Conservation (phyloP, 2,113 vertebrate species). For the Emberiza fucata region DNA sequence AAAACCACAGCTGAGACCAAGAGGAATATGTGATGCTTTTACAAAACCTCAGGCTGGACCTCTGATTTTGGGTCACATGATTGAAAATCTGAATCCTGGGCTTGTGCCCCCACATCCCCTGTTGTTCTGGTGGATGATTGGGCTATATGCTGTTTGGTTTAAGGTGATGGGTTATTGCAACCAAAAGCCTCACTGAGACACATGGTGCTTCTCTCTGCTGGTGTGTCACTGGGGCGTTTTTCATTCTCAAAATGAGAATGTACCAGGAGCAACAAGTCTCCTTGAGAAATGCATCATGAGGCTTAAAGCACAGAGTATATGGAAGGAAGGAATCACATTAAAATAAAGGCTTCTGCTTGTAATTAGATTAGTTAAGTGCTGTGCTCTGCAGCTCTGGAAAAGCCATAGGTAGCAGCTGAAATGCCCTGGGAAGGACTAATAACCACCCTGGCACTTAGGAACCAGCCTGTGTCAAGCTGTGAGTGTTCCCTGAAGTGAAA, state of each 20-base stretch:
- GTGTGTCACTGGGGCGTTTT: not conserved
- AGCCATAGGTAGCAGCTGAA: not conserved
- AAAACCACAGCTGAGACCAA: not conserved
- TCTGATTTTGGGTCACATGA: not conserved
- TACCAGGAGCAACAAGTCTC: not conserved
- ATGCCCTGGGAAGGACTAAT: not conserved
- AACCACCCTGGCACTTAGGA: not conserved
- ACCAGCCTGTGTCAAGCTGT: not conserved
- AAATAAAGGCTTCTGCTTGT: not conserved
- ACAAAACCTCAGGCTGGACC: not conserved
- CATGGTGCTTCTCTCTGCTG: not conserved
- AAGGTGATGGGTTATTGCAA: not conserved
- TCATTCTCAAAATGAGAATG: not conserved
- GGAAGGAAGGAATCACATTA: not conserved
- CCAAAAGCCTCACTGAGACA: not conserved
- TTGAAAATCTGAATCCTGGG: not conserved
- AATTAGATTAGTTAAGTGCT: not conserved
- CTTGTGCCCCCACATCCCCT: not conserved
- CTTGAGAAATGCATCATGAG: not conserved
- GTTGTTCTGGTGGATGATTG: not conserved
- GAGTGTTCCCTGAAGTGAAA: not conserved
- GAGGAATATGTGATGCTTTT: not conserved
- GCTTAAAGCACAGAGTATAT: not conserved
- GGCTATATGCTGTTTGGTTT: not conserved
- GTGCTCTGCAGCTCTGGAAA: not conserved